These are phyloP conservation scores for Pseudochirops corinnae DNA, from an alignment of 2,797 vertebrate genomes.

Conservation along the genomic window DNA sequence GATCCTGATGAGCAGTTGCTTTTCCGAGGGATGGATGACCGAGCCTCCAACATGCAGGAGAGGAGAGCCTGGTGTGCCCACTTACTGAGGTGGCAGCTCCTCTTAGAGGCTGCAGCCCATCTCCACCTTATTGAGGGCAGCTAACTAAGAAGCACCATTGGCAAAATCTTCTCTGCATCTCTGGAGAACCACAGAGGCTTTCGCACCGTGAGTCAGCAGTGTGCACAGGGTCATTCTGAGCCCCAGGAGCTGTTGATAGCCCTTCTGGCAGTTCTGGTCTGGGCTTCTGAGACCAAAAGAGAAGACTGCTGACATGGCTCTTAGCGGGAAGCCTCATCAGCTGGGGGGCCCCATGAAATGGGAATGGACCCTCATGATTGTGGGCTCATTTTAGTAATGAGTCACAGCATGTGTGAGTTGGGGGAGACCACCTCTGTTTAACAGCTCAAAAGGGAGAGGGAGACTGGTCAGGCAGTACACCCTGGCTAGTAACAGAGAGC, in stretches of 20 bases:
- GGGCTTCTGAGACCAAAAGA: not conserved
- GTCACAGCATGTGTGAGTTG: slow-evolving; percentile 13
- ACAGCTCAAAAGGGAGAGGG: not conserved
- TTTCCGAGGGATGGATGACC: slow-evolving; percentile 32
- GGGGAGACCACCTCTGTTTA: not conserved
- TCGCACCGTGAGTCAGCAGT: not conserved
- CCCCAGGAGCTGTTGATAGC: not conserved
- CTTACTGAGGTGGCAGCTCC: slow-evolving; percentile 12
- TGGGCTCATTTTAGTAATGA: slow-evolving; percentile 12
- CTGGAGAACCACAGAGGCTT: not conserved
- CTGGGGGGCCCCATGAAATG: not conserved
- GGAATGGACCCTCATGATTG: not conserved
- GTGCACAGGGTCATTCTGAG: slow-evolving; percentile 34
- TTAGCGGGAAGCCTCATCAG: not conserved
- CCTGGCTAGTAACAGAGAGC: not conserved
- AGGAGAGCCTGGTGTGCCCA: not conserved
- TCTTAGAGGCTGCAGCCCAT: slow-evolving; percentile 21
- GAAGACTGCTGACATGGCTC: not conserved
- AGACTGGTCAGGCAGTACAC: not conserved
- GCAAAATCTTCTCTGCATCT: slow-evolving; percentile 16
- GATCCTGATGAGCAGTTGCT: slow-evolving; percentile 39
- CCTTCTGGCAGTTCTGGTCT: not conserved
- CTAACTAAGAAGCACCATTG: slow-evolving; percentile 5
- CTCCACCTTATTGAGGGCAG: not conserved
- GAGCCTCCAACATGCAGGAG: slow-evolving; percentile 9